Evolutionary conservation across 2,113 vertebrate genomes (phyloP), one percentile per base, ranked within the genome.

Genomic region (Trematomus loennbergii): DNA sequence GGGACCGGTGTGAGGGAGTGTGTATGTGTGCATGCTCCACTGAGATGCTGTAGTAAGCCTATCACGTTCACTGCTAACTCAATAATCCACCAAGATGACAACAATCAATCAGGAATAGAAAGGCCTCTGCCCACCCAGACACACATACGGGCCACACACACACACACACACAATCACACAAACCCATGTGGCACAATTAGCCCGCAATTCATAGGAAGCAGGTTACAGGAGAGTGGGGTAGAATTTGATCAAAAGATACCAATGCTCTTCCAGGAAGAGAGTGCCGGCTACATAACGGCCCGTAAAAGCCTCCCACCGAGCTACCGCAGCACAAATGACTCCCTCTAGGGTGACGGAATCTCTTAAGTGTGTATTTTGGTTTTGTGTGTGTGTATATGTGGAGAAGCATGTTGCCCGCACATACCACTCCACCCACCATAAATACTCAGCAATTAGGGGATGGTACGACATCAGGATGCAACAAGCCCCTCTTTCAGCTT

Each of bases 231-330:
- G 90, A 94, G 92, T 94, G 89, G 89, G 79, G 83, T 61, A 84
- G 84, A 94, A 94, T 93, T 93, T 80, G 91, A 92, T 93, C 90
- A 93, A 87, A 76, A 89, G 89, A 90, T 89, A 92, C 79, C 84
- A 78, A 79, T 54, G 83, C 86, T 90, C 67, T 92, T 91, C 91
- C 91, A 91, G 92, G 86, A 93, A 92, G 17, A 81, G 81, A 18
- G 85, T 84, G 79, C 73, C 65, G 61, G 75, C 84, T 90, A 55
- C 81, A 83, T 78, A 90, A 82, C 82, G 65, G 81, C 71, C 84
- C 53, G 75, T 93, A 92, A 94, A 93, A 93, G 92, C 91, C 83
- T 92, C 84, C 77, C 55, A 57, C 87, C 15, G 77, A 84, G 75
- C 75, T 82, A 73, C 77, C 52, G 64, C 13, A 77, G 78, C 86